phyloP scores from a whole-genome alignment of 2,888 invertebrate species.

The Apamea sordens region DNA sequence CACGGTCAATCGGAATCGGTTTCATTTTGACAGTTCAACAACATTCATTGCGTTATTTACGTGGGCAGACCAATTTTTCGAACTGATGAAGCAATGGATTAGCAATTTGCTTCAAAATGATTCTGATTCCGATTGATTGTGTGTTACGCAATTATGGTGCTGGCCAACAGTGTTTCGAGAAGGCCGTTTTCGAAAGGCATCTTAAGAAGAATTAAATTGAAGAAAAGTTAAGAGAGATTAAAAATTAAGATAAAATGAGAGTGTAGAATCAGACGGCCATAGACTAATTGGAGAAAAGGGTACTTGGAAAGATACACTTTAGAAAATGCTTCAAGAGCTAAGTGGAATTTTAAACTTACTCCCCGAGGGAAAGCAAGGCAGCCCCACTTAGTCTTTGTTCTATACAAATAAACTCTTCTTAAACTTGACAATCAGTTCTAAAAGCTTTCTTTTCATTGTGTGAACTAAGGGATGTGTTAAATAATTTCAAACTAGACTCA shows the following conservation, averaged over 20 bases:
- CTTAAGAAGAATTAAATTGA: background rate
- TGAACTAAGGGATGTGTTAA: background rate
- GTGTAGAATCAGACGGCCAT: background rate
- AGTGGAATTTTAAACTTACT: background rate
- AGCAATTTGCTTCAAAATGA: too few species aligned
- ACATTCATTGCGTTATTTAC: too few species aligned
- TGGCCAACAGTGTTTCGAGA: background rate
- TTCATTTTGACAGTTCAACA: too few species aligned
- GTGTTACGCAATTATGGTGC: too few species aligned
- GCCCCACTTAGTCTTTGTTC: background rate
- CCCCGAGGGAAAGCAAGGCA: background rate
- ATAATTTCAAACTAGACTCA: background rate
- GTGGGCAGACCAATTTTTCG: too few species aligned
- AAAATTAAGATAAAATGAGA: background rate
- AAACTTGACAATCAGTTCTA: background rate
- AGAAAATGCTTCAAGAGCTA: background rate
- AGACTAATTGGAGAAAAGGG: background rate
- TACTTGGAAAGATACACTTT: background rate
- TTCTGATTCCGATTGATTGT: too few species aligned
- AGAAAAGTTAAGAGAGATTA: background rate
- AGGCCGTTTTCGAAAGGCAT: background rate
- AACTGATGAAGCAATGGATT: too few species aligned
- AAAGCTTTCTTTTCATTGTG: constrained; percentile 1
- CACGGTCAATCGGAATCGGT: too few species aligned
- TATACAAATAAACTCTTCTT: background rate